phyloP scores from a whole-genome alignment of 2,888 invertebrate genomes.

The Homarus gammarus region DNA sequence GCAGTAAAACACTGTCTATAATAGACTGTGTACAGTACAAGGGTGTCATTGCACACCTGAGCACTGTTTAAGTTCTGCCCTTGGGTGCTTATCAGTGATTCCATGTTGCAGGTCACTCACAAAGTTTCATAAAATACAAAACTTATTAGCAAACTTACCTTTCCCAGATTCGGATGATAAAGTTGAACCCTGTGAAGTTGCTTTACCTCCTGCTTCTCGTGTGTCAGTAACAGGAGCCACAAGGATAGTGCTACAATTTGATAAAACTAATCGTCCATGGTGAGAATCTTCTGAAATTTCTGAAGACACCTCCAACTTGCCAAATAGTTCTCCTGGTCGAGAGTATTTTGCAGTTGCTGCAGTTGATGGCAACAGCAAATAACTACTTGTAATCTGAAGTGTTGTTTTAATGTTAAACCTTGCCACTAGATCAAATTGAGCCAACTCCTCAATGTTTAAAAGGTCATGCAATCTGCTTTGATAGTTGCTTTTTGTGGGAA shows the following conservation, averaged over 20 bases:
- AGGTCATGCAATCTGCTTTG: slow-evolving; percentile 87
- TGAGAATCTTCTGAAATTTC: slow-evolving; percentile 90
- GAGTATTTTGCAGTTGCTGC: slow-evolving; percentile 82
- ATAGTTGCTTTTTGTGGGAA: slow-evolving; percentile 85
- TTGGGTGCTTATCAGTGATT: too few relatives aligned
- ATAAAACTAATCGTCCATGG: slow-evolving; percentile 88
- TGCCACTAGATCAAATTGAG: slow-evolving; percentile 84
- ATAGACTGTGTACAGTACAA: too few relatives aligned
- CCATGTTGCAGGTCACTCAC: too few relatives aligned
- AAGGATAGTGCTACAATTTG: slow-evolving; percentile 87
- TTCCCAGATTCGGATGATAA: slow-evolving; percentile 2
- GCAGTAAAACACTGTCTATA: too few relatives aligned
- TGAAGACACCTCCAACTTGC: slow-evolving; percentile 85
- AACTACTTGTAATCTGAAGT: slow-evolving; percentile 84
- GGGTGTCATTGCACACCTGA: too few relatives aligned
- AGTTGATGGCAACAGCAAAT: slow-evolving; percentile 83
- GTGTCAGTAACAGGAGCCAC: slow-evolving; percentile 78
- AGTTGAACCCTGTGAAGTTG: neutral
- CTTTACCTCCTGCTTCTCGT: neutral
- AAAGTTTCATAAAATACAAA: too few relatives aligned
- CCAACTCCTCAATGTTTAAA: slow-evolving; percentile 88
- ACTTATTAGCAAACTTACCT: neutral
- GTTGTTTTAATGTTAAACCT: slow-evolving; percentile 85
- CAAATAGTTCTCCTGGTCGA: slow-evolving; percentile 87
- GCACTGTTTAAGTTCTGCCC: too few relatives aligned